Evolutionary conservation across 2,797 vertebrate species (phyloP).

Genomic region (Spinibarbus caldwelli): DNA sequence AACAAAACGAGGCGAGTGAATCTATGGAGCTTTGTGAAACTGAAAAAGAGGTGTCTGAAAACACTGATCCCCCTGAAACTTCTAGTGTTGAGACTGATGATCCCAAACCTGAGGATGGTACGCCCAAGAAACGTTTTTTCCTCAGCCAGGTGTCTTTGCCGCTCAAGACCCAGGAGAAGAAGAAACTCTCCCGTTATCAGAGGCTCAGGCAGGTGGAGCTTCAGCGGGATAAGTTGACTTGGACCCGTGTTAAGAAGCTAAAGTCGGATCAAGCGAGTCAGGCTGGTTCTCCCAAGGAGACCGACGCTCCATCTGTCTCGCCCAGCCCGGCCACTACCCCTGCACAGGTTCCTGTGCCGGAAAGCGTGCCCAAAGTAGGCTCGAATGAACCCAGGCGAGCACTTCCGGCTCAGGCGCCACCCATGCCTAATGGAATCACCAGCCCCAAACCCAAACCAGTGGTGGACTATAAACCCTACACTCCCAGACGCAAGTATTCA

Average conservation of each 20-base stretch:
- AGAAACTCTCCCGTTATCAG: slow-evolving; percentile 84
- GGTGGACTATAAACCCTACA: slow-evolving; percentile 81
- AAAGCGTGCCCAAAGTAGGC: slow-evolving; percentile 68
- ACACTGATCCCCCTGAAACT: slow-evolving; percentile 55
- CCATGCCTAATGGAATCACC: slow-evolving; percentile 81
- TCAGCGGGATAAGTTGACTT: slow-evolving; percentile 86
- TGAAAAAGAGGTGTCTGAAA: slow-evolving; percentile 53
- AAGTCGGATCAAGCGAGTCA: slow-evolving; percentile 88
- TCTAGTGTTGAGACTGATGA: slow-evolving; percentile 59
- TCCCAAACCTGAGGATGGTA: slow-evolving; percentile 59
- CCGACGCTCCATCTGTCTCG: slow-evolving; percentile 51
- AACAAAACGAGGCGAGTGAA: background rate
- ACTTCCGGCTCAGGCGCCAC: slow-evolving; percentile 77
- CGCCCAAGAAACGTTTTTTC: slow-evolving; percentile 91
- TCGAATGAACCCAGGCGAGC: slow-evolving; percentile 67
- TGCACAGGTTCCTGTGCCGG: slow-evolving; percentile 7
- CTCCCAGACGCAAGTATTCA: slow-evolving; percentile 80
- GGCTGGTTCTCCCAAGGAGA: slow-evolving; percentile 1
- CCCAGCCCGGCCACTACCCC: slow-evolving; percentile 57
- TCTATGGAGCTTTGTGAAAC: slow-evolving; percentile 22
- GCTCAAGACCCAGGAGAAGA: slow-evolving; percentile 89
- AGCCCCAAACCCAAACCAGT: slow-evolving; percentile 70
- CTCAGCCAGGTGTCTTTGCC: slow-evolving; percentile 89
- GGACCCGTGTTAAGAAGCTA: slow-evolving; percentile 94
- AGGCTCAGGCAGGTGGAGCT: slow-evolving; percentile 82